phyloP scores from a whole-genome alignment of 1,140 invertebrate genomes.

The Vollenhovia emeryi region DNA sequence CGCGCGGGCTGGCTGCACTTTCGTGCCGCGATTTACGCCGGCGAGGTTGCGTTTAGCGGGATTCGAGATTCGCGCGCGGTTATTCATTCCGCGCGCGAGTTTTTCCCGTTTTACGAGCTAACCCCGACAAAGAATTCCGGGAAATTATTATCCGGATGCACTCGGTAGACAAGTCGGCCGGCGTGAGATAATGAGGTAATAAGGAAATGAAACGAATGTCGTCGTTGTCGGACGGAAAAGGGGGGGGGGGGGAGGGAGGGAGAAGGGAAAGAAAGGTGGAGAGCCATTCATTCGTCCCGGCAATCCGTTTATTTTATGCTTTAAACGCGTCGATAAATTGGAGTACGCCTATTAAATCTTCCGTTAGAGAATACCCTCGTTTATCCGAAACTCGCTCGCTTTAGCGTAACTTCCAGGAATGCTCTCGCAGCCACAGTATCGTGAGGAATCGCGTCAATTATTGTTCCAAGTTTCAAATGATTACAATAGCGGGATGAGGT shows the following conservation, averaged over 20 bases:
- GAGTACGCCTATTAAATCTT: slow-evolving; percentile 40
- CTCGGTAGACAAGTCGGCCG: slow-evolving; percentile 32
- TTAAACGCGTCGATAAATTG: slow-evolving; percentile 57
- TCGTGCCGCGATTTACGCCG: neutral
- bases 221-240: slow-evolving; percentile 10
- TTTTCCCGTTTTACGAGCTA: slow-evolving; percentile 46
- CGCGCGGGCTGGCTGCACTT: neutral
- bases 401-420: slow-evolving; percentile 1
- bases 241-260: neutral
- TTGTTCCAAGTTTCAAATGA: neutral
- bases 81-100: slow-evolving; percentile 21
- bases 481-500: neutral
- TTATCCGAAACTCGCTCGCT: slow-evolving; percentile 26
- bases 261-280: neutral
- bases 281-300: slow-evolving; percentile 41
- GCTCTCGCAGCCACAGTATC: neutral
- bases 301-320: slow-evolving; percentile 46
- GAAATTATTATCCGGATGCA: slow-evolving; percentile 52
- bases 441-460: neutral
- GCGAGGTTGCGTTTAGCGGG: slow-evolving; percentile 7
- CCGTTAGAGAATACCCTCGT: slow-evolving; percentile 32
- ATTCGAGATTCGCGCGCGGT: neutral
- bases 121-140: slow-evolving; percentile 36
- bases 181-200: slow-evolving; percentile 59
- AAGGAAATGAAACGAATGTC: slow-evolving; percentile 56